Percentiles rank a stretch among this genome's conserved stretches.
Evolutionary conservation across 64 coral and sea anemone species (phyloP).

Genomic region (Astreopora myriophthalma): DNA sequence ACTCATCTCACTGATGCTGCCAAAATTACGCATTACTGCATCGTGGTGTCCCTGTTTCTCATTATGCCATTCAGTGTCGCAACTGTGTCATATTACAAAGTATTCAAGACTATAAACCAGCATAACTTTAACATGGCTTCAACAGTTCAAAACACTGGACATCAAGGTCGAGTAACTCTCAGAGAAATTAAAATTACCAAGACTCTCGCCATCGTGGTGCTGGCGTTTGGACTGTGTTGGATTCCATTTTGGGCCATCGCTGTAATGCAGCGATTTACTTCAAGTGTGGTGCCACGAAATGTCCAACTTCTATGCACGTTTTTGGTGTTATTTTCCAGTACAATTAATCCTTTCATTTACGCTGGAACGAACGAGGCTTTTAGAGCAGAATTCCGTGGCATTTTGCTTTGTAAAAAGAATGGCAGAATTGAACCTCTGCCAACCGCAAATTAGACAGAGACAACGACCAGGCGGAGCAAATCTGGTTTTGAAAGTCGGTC

Average conservation of each 20-base stretch:
- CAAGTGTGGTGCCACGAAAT: background rate
- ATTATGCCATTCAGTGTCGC: background rate
- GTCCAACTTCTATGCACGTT: background rate
- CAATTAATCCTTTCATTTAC: conserved; percentile 22
- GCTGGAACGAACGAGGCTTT: background rate
- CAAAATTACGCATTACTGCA: background rate
- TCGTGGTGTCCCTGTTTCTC: background rate
- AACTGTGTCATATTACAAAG: background rate
- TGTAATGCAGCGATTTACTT: background rate
- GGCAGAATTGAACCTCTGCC: background rate
- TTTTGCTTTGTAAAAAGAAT: background rate
- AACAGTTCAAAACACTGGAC: too few species aligned
- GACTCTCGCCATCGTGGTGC: background rate
- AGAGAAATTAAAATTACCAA: conserved; percentile 25
- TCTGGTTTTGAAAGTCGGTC: too few species aligned
- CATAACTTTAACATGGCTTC: too few species aligned
- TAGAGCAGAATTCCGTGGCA: background rate
- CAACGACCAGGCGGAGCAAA: too few species aligned
- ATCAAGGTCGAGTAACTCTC: too few species aligned
- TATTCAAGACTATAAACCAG: background rate
- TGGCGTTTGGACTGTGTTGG: background rate
- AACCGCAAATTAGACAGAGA: too few species aligned
- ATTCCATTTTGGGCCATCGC: conserved; percentile 9
- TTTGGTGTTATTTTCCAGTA: conserved; percentile 4
- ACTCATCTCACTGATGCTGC: background rate